Evolutionary conservation across 2,888 invertebrate genomes (phyloP).

Genomic region (Bombyx huttoni): DNA sequence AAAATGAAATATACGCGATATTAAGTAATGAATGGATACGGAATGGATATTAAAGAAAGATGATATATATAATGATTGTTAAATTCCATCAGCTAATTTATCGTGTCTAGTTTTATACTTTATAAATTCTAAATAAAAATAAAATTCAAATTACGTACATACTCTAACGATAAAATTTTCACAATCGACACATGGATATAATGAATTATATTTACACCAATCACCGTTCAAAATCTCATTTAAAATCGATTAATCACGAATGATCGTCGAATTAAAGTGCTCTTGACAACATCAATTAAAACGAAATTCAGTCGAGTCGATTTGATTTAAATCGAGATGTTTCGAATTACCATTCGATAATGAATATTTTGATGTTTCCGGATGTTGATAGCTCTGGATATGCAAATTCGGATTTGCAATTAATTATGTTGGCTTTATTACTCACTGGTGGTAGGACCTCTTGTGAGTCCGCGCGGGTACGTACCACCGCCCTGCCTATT

Average conservation of each 20-base stretch:
- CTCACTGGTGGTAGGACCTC: no score
- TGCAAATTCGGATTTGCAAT: background rate
- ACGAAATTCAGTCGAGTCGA: slow-evolving; percentile 25
- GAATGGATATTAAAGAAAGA: no score
- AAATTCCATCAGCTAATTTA: no score
- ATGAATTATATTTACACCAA: slow-evolving; percentile 2
- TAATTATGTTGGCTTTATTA: background rate
- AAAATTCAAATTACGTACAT: no score
- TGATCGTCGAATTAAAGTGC: slow-evolving; percentile 29
- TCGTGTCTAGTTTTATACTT: no score
- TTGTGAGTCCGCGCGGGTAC: no score
- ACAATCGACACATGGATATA: background rate
- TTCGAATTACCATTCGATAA: slow-evolving; percentile 11
- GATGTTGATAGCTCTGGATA: background rate
- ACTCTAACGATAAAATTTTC: background rate
- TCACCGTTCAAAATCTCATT: slow-evolving; percentile 2
- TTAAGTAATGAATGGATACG: no score
- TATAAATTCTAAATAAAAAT: no score
- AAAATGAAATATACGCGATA: no score
- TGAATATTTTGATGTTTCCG: background rate
- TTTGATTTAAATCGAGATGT: slow-evolving; percentile 27
- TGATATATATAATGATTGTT: no score
- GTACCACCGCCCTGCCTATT: no score
- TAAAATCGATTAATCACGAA: slow-evolving; percentile 25
- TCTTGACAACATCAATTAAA: slow-evolving; percentile 33